A percentile compares a stretch with the other conserved stretches of the same genome.
phyloP scores from a whole-genome alignment of 2,797 vertebrate species.

The Pseudomugil tenellus region DNA sequence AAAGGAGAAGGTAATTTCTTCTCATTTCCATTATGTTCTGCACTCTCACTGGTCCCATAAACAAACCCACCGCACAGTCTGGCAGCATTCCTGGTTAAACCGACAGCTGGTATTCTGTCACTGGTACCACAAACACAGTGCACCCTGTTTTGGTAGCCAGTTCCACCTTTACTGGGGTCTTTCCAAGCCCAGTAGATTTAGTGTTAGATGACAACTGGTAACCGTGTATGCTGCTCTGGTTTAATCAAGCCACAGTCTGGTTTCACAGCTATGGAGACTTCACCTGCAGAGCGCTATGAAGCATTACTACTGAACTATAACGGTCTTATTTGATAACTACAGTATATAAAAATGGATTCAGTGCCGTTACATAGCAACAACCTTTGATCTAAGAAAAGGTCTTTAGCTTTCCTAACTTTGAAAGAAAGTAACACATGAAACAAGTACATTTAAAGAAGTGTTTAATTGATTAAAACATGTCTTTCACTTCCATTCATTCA shows the following conservation, averaged over 20 bases:
- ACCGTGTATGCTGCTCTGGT: slow-evolving; percentile 70
- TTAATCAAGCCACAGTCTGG: slow-evolving; percentile 49
- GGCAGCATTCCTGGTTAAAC: slow-evolving; percentile 64
- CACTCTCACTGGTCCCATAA: not conserved
- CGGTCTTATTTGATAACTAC: slow-evolving; percentile 37
- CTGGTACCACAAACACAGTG: slow-evolving; percentile 61
- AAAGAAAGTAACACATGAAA: slow-evolving; percentile 1
- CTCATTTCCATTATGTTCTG: not conserved
- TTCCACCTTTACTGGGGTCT: slow-evolving; percentile 66
- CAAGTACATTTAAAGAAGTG: slow-evolving; percentile 1
- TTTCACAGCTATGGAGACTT: slow-evolving; percentile 48
- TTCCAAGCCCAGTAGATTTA: slow-evolving; percentile 54
- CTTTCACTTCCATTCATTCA: too few relatives aligned
- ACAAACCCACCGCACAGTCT: slow-evolving; percentile 42
- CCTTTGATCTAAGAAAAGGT: slow-evolving; percentile 28
- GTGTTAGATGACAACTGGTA: slow-evolving; percentile 69
- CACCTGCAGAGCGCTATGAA: slow-evolving; percentile 27
- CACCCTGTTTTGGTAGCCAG: slow-evolving; percentile 47
- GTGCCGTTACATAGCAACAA: slow-evolving; percentile 57
- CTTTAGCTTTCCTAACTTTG: slow-evolving; percentile 25
- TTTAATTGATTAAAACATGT: too few relatives aligned
- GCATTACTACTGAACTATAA: slow-evolving; percentile 23
- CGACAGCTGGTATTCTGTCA: slow-evolving; percentile 73
- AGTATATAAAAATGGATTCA: slow-evolving; percentile 38
- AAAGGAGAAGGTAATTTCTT: not conserved